Evolutionary conservation across 2,113 vertebrate genomes (phyloP).

Genomic region (Cathartes aura): DNA sequence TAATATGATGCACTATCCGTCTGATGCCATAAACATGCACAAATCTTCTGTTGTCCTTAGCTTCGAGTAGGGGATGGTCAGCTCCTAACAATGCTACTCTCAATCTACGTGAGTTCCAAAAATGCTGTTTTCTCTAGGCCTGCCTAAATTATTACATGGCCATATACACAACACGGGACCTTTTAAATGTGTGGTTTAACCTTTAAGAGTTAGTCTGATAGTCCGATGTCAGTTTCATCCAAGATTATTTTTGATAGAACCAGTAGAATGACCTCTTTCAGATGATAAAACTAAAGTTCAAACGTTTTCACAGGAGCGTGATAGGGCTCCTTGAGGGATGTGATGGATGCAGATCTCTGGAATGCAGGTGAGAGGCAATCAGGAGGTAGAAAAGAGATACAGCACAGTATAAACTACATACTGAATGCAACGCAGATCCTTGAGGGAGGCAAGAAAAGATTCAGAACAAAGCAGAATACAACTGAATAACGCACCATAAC

Average conservation of each 20-base stretch:
- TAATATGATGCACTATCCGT: background rate
- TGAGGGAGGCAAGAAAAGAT: background rate
- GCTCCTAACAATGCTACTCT: fast-evolving
- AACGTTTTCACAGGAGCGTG: background rate
- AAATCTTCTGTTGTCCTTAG: background rate
- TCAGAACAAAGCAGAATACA: background rate
- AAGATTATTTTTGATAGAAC: background rate
- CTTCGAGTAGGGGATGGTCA: background rate
- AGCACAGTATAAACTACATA: background rate
- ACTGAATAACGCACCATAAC: fast-evolving
- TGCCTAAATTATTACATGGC: background rate
- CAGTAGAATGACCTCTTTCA: background rate
- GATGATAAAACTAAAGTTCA: background rate
- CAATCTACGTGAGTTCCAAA: background rate
- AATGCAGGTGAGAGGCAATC: background rate
- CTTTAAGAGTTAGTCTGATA: background rate
- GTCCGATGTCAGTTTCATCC: background rate
- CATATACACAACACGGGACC: fast-evolving
- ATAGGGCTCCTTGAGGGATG: background rate
- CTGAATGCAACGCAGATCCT: background rate
- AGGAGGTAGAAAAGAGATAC: background rate
- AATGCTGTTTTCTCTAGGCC: background rate
- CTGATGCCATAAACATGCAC: background rate
- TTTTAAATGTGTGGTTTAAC: background rate
- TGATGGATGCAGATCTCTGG: background rate